These are phyloP conservation scores for Centropristis striata DNA, from an alignment of 2,113 vertebrate species.

Conservation along the genomic window DNA sequence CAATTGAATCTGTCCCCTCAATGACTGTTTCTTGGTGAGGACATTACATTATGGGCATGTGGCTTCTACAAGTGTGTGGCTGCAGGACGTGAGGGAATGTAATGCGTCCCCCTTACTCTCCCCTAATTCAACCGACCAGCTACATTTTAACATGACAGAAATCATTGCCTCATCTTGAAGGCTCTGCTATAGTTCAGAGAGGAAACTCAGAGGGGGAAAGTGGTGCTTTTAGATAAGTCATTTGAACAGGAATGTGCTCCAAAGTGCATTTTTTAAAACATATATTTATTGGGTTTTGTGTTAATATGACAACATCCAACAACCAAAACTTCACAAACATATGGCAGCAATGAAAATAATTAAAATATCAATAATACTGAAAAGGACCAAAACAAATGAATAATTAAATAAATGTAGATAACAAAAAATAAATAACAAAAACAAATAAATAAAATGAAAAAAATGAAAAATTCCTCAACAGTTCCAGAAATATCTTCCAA, in stretches of 20 bases:
- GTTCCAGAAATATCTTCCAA: no score
- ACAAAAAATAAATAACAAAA: no score
- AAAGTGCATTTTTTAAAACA: slow-evolving; percentile 23
- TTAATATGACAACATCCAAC: no score
- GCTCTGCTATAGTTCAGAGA: neutral
- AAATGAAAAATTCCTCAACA: no score
- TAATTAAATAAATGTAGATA: no score
- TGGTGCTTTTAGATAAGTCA: slow-evolving; percentile 21
- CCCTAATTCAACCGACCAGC: slow-evolving; percentile 16
- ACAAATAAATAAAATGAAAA: no score
- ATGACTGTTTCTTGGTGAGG: slow-evolving; percentile 37
- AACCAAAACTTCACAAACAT: no score
- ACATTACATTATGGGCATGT: slow-evolving; percentile 17
- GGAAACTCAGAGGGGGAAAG: neutral
- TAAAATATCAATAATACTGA: no score
- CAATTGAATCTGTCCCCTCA: slow-evolving; percentile 59
- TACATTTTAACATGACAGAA: slow-evolving; percentile 48
- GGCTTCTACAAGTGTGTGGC: slow-evolving; percentile 15
- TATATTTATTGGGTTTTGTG: no score
- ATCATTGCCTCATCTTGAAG: slow-evolving; percentile 61
- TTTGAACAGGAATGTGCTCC: slow-evolving; percentile 17
- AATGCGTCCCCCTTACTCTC: neutral
- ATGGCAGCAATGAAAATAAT: no score
- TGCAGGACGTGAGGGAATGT: slow-evolving; percentile 39
- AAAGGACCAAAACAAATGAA: no score